phyloP scores from a whole-genome alignment of 2,797 vertebrate genomes.

The Chanos chanos region DNA sequence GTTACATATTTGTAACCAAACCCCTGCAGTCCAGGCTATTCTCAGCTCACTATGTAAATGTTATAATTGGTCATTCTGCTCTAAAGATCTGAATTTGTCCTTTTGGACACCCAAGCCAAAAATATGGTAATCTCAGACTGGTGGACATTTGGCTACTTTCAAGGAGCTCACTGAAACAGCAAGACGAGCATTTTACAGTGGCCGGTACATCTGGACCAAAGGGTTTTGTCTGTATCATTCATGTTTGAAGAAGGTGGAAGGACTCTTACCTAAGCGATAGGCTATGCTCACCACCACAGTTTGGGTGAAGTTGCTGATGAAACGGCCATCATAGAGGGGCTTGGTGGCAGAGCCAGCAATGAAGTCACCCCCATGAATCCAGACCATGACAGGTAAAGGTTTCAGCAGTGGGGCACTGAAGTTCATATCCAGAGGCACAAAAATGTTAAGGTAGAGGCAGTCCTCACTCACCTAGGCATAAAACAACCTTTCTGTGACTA shows the following conservation, averaged over 20 bases:
- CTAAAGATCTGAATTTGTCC: too few species aligned
- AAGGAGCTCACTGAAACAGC: too few species aligned
- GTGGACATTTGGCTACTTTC: too few species aligned
- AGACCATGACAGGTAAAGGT: slow-evolving; percentile 68
- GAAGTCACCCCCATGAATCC: slow-evolving; percentile 76
- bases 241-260: not conserved
- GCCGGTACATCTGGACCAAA: too few species aligned
- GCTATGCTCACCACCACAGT: slow-evolving; percentile 67
- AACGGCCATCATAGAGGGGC: slow-evolving; percentile 69
- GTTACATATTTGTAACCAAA: too few species aligned
- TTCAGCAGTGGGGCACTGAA: slow-evolving; percentile 46
- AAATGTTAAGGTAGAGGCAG: slow-evolving; percentile 74
- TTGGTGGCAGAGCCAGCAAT: slow-evolving; percentile 71
- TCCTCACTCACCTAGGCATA: slow-evolving; percentile 68
- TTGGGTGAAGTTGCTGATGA: slow-evolving; percentile 70
- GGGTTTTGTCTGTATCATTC: too few species aligned
- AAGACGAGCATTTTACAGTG: too few species aligned
- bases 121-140: too few species aligned
- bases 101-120: too few species aligned
- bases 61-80: too few species aligned
- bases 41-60: too few species aligned
- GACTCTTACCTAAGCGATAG: slow-evolving; percentile 67
- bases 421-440: slow-evolving; percentile 62
- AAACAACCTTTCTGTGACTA: not conserved
- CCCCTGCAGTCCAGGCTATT: too few species aligned